phyloP scores from a whole-genome alignment of 2,888 invertebrate genomes.

The Epiblema foenella region DNA sequence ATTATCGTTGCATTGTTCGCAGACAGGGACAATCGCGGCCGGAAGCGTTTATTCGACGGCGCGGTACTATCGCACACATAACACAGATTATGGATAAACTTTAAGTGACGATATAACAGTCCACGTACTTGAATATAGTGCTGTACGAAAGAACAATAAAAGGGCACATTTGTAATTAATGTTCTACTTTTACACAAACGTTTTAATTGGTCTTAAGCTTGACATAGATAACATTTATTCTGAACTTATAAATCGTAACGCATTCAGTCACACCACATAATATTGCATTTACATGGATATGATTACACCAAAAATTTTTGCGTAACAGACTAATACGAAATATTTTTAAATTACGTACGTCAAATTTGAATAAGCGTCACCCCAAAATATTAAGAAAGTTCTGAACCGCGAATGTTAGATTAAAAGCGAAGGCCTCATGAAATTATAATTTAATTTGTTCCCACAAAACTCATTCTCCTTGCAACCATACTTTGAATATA shows the following conservation, averaged over 20 bases:
- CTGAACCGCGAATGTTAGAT: slow-evolving; percentile 56
- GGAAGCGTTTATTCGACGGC: slow-evolving; percentile 51
- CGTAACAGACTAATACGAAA: slow-evolving; percentile 20
- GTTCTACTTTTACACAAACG: background rate
- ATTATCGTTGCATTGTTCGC: slow-evolving; percentile 70
- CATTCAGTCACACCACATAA: background rate
- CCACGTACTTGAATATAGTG: background rate
- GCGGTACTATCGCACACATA: slow-evolving; percentile 10
- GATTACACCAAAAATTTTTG: background rate
- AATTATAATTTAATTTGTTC: slow-evolving; percentile 81
- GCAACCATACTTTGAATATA: slow-evolving; percentile 61
- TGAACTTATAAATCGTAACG: too few species aligned
- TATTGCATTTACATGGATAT: slow-evolving; percentile 10
- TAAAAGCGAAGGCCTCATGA: slow-evolving; percentile 76
- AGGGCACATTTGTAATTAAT: background rate
- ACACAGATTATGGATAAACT: slow-evolving; percentile 7
- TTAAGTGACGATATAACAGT: background rate
- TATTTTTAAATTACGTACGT: slow-evolving; percentile 45
- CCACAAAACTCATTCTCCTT: slow-evolving; percentile 57
- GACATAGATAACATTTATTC: background rate
- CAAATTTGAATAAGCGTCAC: slow-evolving; percentile 58
- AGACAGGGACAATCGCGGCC: slow-evolving; percentile 55
- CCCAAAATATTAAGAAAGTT: slow-evolving; percentile 62
- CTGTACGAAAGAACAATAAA: background rate
- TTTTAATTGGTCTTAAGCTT: background rate